These are phyloP conservation scores for Pseudomugil gertrudae DNA, from an alignment of 2,797 vertebrate genomes.

Conservation along the genomic window DNA sequence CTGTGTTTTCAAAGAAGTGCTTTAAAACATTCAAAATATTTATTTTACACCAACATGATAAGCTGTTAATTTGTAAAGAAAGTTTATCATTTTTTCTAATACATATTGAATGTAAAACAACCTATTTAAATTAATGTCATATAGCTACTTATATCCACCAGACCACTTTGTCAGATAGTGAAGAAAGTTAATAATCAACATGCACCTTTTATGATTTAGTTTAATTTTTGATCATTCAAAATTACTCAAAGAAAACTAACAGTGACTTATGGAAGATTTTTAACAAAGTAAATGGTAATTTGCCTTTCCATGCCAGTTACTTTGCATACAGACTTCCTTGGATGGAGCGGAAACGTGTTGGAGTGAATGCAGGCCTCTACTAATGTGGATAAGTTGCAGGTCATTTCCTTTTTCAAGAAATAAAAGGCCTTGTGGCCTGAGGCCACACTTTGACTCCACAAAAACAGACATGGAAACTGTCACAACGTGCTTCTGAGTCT, in stretches of 20 bases:
- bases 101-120: background rate
- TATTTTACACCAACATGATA: background rate
- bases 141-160: background rate
- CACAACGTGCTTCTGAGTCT: conserved; percentile 48
- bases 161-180: background rate
- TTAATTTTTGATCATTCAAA: conserved; percentile 7
- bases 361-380: conserved; percentile 41
- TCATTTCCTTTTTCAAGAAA: conserved; percentile 68
- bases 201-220: conserved; percentile 9
- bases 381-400: conserved; percentile 64
- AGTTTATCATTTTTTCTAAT: background rate
- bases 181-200: conserved; percentile 4
- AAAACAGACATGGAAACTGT: conserved; percentile 75
- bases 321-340: conserved; percentile 36
- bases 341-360: conserved; percentile 31
- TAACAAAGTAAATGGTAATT: conserved; percentile 17
- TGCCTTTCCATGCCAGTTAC: conserved; percentile 40
- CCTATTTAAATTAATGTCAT: background rate
- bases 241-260: conserved; percentile 14
- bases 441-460: conserved; percentile 53
- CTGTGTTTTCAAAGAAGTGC: background rate
- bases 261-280: too few relatives aligned
- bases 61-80: background rate
- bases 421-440: conserved; percentile 49
- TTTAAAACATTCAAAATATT: background rate